Evolutionary conservation across 1,140 invertebrate species (phyloP).

Genomic region (Psilanteris sp.): DNA sequence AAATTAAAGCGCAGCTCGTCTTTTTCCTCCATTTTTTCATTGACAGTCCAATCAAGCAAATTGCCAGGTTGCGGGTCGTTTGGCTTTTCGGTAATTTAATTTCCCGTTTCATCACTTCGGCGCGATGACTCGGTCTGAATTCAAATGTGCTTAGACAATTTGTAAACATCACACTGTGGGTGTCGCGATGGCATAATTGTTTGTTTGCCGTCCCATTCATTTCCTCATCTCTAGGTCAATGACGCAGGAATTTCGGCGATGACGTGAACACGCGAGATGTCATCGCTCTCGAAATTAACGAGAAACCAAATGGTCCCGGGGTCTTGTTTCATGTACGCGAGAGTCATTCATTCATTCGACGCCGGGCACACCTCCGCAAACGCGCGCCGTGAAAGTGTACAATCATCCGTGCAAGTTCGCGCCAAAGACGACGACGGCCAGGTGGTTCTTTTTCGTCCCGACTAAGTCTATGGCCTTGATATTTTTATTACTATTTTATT

Average conservation of each 20-base stretch:
- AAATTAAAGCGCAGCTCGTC: neutral
- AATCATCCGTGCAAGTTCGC: constrained; percentile 48
- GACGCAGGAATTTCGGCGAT: constrained; percentile 58
- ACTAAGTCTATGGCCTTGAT: constrained; percentile 52
- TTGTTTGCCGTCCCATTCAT: constrained; percentile 44
- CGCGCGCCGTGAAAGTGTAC: constrained; percentile 39
- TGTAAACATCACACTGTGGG: constrained; percentile 59
- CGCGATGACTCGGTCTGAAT: constrained; percentile 44
- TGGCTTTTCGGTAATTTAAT: constrained; percentile 59
- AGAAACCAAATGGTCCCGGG: constrained; percentile 35
- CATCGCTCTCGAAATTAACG: constrained; percentile 57
- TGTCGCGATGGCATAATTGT: constrained; percentile 54
- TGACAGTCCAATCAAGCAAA: constrained; percentile 73
- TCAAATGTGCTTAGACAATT: constrained; percentile 39
- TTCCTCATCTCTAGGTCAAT: constrained; percentile 55
- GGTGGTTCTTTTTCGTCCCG: constrained; percentile 27
- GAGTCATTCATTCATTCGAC: constrained; percentile 51
- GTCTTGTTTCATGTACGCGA: constrained; percentile 27
- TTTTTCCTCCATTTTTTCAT: constrained; percentile 61
- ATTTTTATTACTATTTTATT: constrained; percentile 65
- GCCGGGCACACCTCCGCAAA: constrained; percentile 49
- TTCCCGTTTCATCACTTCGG: constrained; percentile 51
- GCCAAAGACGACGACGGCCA: constrained; percentile 24
- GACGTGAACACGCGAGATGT: constrained; percentile 57
- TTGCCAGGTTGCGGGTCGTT: constrained; percentile 11